Conservation (phyloP, 1,140 invertebrate species). For the Phortica variegata region DNA sequence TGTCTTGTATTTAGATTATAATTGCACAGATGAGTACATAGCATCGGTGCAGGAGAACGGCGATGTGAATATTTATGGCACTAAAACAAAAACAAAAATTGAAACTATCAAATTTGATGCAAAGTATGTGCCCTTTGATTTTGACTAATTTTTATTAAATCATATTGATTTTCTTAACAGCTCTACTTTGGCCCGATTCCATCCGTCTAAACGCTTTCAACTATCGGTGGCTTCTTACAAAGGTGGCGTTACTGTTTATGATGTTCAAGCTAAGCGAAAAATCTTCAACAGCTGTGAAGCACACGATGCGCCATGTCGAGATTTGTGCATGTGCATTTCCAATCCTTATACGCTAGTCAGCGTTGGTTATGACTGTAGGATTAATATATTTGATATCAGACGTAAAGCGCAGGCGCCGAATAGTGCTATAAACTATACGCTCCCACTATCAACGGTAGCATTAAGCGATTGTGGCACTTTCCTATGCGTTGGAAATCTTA, state of each 20-base stretch:
- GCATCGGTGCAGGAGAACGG: conserved; percentile 46
- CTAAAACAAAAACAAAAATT: conserved; percentile 43
- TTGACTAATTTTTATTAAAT: neutral
- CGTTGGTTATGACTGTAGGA: conserved; percentile 49
- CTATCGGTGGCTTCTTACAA: conserved; percentile 42
- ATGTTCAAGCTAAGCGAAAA: conserved; percentile 40
- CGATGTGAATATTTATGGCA: conserved; percentile 45
- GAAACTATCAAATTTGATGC: conserved; percentile 42
- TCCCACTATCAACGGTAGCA: conserved; percentile 43
- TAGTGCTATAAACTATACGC: conserved; percentile 25
- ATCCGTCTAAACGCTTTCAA: conserved; percentile 46
- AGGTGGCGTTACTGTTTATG: conserved; percentile 41
- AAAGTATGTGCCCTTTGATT: conserved; percentile 26
- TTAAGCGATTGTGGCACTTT: conserved; percentile 48
- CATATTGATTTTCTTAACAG: conserved; percentile 13
- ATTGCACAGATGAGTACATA: conserved; percentile 48
- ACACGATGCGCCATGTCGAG: conserved; percentile 46
- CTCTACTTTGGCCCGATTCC: conserved; percentile 48
- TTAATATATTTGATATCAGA: conserved; percentile 51
- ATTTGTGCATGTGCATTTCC: conserved; percentile 38
- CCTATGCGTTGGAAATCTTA: conserved; percentile 50
- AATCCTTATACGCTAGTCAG: conserved; percentile 42
- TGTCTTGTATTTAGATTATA: conserved; percentile 49
- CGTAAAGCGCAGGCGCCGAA: conserved; percentile 29
- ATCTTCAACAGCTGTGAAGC: conserved; percentile 38